phyloP scores from a whole-genome alignment of 1,140 invertebrate species.

The Brachionus paranguensis region DNA sequence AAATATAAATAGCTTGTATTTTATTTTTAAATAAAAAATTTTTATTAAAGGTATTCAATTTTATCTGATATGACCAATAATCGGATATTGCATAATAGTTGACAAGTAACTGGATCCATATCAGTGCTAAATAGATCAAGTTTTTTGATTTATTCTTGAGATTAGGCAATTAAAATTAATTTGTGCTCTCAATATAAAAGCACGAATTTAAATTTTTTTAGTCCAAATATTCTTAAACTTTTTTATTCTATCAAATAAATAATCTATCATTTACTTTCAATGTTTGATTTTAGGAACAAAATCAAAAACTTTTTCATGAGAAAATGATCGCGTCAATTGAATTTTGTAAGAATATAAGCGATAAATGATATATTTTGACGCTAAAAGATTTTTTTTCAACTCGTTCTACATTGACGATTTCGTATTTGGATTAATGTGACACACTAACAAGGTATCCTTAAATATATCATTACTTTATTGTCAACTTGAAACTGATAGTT shows the following conservation, averaged over 20 bases:
- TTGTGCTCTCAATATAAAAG: background rate
- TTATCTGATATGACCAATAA: background rate
- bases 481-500: no score
- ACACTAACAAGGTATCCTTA: background rate
- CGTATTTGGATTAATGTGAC: background rate
- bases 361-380: no score
- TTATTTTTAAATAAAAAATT: background rate
- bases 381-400: background rate
- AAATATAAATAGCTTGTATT: background rate
- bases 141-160: background rate
- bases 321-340: no score
- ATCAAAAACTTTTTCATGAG: background rate
- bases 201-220: background rate
- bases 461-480: background rate
- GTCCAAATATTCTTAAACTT: background rate
- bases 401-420: background rate
- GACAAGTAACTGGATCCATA: background rate
- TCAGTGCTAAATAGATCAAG: background rate
- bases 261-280: background rate
- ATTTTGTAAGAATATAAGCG: no score
- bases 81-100: background rate
- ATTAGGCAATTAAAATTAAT: constrained; percentile 3
- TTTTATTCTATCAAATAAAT: background rate
- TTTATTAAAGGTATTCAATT: background rate
- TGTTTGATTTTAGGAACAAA: background rate